Evolutionary conservation across 2,797 vertebrate species (phyloP).

Genomic region (Falco peregrinus): DNA sequence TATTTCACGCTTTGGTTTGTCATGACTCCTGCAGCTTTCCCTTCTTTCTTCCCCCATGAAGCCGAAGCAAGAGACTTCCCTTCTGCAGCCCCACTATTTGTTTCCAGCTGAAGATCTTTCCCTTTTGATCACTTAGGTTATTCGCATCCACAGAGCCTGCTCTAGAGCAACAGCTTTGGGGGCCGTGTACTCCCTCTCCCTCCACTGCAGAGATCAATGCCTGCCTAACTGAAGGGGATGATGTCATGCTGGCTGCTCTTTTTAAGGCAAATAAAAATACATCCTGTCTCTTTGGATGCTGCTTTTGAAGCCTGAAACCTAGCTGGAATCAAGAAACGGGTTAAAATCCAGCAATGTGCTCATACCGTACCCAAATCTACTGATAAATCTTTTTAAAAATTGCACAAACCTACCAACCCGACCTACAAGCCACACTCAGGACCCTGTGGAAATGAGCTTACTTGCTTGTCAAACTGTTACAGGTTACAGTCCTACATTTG

Average conservation of each 20-base stretch:
- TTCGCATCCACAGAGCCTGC: not conserved
- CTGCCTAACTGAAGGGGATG: conserved; percentile 39
- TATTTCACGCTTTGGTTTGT: conserved; percentile 25
- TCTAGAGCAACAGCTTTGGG: not conserved
- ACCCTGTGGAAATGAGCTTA: not conserved
- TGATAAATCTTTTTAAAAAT: not conserved
- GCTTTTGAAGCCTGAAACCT: conserved; percentile 7
- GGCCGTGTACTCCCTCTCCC: not conserved
- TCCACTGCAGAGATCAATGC: conserved; percentile 7
- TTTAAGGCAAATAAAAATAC: conserved; percentile 54
- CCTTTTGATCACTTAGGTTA: not conserved
- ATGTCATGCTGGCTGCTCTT: conserved; percentile 52
- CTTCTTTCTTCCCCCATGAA: not conserved
- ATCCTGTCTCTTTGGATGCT: conserved; percentile 16
- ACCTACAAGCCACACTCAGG: not conserved
- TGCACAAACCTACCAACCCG: not conserved
- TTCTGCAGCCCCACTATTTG: not conserved
- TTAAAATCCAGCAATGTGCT: conserved; percentile 27
- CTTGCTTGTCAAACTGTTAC: not conserved
- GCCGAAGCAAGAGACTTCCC: not conserved
- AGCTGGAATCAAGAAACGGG: not conserved
- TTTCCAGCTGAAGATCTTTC: not conserved
- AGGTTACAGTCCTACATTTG: not conserved
- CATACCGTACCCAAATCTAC: not conserved
- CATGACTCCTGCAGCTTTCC: conserved; percentile 26